phyloP scores from a whole-genome alignment of 2,888 invertebrate species.

The Drosophila siamana region DNA sequence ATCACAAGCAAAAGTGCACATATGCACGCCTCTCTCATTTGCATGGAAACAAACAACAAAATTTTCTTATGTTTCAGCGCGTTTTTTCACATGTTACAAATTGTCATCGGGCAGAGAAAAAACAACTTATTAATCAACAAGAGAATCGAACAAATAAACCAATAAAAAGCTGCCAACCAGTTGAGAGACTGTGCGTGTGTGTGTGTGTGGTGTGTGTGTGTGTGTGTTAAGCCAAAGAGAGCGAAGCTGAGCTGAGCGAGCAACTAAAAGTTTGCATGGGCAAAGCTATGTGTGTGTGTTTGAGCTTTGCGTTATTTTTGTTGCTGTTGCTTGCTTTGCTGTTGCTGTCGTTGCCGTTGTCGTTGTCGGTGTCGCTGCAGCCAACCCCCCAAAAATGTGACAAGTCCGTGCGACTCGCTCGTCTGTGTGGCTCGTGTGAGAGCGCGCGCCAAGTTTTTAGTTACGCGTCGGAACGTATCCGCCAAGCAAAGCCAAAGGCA shows the following conservation, averaged over 20 bases:
- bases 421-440: constrained; percentile 78
- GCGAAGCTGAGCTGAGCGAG: constrained; percentile 31
- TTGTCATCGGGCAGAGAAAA: constrained; percentile 35
- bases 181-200: constrained; percentile 22
- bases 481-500: constrained; percentile 57
- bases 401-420: constrained; percentile 61
- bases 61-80: constrained; percentile 43
- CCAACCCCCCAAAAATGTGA: constrained; percentile 65
- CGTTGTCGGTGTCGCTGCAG: constrained; percentile 49
- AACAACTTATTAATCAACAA: constrained; percentile 53
- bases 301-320: constrained; percentile 1
- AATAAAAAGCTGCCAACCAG: constrained; percentile 55
- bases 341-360: neutral
- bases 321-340: constrained; percentile 4
- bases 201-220: constrained; percentile 22
- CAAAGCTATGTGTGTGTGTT: constrained; percentile 33
- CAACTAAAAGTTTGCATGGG: constrained; percentile 50
- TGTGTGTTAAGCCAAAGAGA: constrained; percentile 42
- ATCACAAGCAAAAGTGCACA: neutral
- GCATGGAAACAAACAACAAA: constrained; percentile 30
- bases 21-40: constrained; percentile 38
- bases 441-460: constrained; percentile 81
- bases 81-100: constrained; percentile 55
- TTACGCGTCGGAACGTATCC: constrained; percentile 80
- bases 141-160: constrained; percentile 55